Evolutionary conservation across 2,113 vertebrate species (phyloP), one percentile per base, ranked within the genome.

Genomic region (Ahaetulla prasina): DNA sequence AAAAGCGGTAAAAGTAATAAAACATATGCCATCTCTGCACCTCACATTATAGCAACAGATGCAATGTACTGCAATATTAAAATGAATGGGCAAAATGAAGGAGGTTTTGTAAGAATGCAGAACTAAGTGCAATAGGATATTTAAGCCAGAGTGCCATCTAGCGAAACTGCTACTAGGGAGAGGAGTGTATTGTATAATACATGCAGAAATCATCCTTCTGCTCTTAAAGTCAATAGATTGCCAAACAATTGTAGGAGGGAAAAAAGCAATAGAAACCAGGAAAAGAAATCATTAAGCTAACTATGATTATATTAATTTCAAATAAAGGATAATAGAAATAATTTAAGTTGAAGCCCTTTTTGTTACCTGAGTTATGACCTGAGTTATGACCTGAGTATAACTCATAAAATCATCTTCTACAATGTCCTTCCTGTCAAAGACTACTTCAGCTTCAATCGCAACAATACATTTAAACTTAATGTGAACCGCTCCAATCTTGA

Each of bases 61-160:
- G 92, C 53, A 94, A 90, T 94, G 90, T 94, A 95, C n/a, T 92
- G 92, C 85, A 91, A 91, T 92, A 88, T 94, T 93, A 95, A 94
- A 96, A 93, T 55, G 63, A 87, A 93, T 63, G 43, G 87, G 89
- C 43, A 50, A 93, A 92, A 95, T 93, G 43, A 91, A 35, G 20
- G 49, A 3, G 0, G 86, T 53, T 22, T 94, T 86, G 4, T 50
- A 35, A 60, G 74, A 50, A 92, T 47, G 91, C 9, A 55, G 35
- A 92, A 68, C 30, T 43, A 25, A 35, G 35, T 20, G 3, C n/a
- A 22, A 1, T 49, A 88, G 23, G 57, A 90, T 93, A 12, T 96
- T 97, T 97, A 94, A 68, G 90, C 50, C 91, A 95, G 93, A 97
- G 96, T 97, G 93, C 97, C 97, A 97, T 87, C 98, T 97, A 97